These are phyloP conservation scores for Amiota communis DNA, from an alignment of 2,888 invertebrate genomes.

Conservation along the genomic window DNA sequence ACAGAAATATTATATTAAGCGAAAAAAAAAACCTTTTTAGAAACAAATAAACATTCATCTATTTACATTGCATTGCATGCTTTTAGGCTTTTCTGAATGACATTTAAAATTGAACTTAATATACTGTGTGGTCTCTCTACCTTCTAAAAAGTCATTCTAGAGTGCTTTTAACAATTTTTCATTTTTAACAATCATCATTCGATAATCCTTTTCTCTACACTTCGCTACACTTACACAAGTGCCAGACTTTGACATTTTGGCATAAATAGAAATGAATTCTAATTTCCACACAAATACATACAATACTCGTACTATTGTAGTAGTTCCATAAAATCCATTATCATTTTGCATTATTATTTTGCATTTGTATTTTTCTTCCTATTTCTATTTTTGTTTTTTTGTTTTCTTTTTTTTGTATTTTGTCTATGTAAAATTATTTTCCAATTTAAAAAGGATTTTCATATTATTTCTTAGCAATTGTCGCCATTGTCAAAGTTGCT, in stretches of 20 bases:
- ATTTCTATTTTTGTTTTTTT: not conserved
- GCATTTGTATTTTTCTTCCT: not conserved
- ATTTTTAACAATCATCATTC: too few species aligned
- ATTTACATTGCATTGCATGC: too few species aligned
- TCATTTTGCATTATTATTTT: slow-evolving; percentile 16
- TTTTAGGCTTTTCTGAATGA: too few species aligned
- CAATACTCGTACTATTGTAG: not conserved
- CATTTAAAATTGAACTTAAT: too few species aligned
- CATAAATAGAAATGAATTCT: not conserved
- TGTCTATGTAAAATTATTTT: not conserved
- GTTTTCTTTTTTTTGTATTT: too few species aligned
- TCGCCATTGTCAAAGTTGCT: not conserved
- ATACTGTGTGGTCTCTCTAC: too few species aligned
- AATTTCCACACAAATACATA: too few species aligned
- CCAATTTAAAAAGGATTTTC: not conserved
- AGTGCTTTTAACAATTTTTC: too few species aligned
- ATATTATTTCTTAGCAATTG: not conserved
- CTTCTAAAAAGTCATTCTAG: too few species aligned
- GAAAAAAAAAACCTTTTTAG: too few species aligned
- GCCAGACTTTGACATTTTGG: not conserved
- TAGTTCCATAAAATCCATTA: not conserved
- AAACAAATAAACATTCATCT: too few species aligned
- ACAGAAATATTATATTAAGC: too few species aligned
- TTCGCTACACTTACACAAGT: not conserved
- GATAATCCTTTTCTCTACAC: not conserved